Percentiles rank a stretch among this genome's conserved stretches.
Evolutionary conservation across 37 sponge, comb jelly and placozoan genomes (phyloP).

Genomic region (Diacarnus erythraeanus): DNA sequence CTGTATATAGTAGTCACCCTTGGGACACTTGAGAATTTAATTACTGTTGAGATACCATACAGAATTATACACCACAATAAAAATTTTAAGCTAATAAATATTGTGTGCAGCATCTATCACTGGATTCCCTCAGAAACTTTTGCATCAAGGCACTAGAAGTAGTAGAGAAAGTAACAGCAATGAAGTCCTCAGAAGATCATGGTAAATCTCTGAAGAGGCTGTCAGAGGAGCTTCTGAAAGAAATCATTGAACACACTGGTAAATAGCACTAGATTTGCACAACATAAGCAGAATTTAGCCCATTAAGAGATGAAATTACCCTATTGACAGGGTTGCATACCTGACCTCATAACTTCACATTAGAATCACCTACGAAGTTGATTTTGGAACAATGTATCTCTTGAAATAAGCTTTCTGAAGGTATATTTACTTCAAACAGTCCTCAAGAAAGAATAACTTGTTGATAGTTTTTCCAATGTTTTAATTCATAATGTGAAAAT

Average conservation of each 20-base stretch:
- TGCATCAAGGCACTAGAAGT: conserved; percentile 28
- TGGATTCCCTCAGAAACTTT: conserved; percentile 15
- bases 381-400: too few relatives aligned
- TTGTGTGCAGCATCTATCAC: conserved; percentile 23
- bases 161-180: conserved; percentile 17
- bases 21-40: too few relatives aligned
- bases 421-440: too few relatives aligned
- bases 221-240: conserved; percentile 15
- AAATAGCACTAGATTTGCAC: neutral
- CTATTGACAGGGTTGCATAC: neutral
- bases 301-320: neutral
- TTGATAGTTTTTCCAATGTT: too few relatives aligned
- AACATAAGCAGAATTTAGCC: neutral
- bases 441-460: too few relatives aligned
- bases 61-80: neutral
- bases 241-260: conserved; percentile 39
- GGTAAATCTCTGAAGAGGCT: conserved; percentile 7
- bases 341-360: too few relatives aligned
- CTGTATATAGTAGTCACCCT: too few relatives aligned
- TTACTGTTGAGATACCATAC: too few relatives aligned
- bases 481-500: too few relatives aligned
- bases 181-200: neutral
- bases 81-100: neutral
- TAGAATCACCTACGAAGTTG: too few relatives aligned
- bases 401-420: too few relatives aligned